Conservation (phyloP, 2,888 invertebrate species). For the Stenoptilia bipunctidactyla region DNA sequence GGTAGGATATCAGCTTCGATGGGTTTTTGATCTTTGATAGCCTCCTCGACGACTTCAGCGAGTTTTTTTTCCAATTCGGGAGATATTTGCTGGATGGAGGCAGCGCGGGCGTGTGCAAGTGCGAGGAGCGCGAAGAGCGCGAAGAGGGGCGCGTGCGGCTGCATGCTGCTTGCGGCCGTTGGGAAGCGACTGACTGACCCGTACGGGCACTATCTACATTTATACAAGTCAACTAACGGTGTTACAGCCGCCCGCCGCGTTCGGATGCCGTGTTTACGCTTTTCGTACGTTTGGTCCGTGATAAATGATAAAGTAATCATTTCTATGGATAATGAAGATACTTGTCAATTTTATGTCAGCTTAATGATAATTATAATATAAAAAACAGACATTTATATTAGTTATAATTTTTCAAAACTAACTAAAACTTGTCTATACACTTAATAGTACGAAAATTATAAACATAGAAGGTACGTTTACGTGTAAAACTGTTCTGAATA, state of each 20-base stretch:
- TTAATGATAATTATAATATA: too few relatives aligned
- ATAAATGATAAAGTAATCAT: constrained; percentile 54
- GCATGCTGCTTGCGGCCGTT: constrained; percentile 34
- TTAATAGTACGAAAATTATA: too few relatives aligned
- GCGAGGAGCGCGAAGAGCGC: constrained; percentile 28
- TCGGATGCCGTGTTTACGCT: constrained; percentile 34
- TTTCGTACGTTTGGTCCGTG: constrained; percentile 26
- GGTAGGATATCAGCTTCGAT: background rate
- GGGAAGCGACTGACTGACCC: constrained; percentile 15
- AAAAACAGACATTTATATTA: too few relatives aligned
- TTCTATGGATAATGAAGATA: too few relatives aligned
- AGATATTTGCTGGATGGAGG: constrained; percentile 28
- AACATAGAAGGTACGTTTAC: too few relatives aligned
- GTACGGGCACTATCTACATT: constrained; percentile 23
- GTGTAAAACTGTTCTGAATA: too few relatives aligned
- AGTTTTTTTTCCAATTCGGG: constrained; percentile 24
- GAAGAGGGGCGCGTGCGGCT: constrained; percentile 39
- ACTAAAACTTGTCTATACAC: too few relatives aligned
- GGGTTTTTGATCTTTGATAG: constrained; percentile 20
- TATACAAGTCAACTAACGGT: constrained; percentile 44
- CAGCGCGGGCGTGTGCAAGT: constrained; percentile 34
- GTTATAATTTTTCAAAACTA: too few relatives aligned
- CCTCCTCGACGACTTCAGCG: constrained; percentile 21
- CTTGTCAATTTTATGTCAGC: too few relatives aligned
- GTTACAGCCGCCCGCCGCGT: constrained; percentile 21